Evolutionary conservation across 2,888 invertebrate species (phyloP).

Genomic region (Lagria hirta): DNA sequence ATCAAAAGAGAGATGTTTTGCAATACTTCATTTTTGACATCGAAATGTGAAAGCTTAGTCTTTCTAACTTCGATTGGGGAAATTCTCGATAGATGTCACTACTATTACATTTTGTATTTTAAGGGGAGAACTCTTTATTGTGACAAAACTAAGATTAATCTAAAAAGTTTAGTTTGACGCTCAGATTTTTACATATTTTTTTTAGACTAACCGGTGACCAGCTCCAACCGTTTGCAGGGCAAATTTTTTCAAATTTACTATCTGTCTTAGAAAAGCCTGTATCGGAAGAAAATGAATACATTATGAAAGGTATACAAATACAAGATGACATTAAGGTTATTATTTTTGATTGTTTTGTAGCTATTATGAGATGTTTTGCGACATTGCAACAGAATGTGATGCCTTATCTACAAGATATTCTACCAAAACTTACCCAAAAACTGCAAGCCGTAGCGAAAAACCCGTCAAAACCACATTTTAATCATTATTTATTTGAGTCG

Average conservation of each 20-base stretch:
- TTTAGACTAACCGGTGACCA: constrained; percentile 62
- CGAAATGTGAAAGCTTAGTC: no score
- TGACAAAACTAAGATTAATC: no score
- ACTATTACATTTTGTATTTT: no score
- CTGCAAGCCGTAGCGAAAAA: constrained; percentile 84
- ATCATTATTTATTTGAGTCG: constrained; percentile 97
- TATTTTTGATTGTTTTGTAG: constrained; percentile 46
- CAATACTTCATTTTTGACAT: no score
- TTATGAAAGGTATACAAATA: constrained; percentile 94
- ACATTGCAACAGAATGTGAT: constrained; percentile 79
- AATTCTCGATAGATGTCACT: no score
- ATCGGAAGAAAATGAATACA: constrained; percentile 93
- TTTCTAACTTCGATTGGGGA: no score
- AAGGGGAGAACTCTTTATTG: no score
- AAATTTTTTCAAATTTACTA: constrained; percentile 77
- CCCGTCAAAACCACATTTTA: constrained; percentile 95
- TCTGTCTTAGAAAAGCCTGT: constrained; percentile 69
- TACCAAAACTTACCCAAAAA: constrained; percentile 84
- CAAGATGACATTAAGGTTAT: no score
- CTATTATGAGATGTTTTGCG: constrained; percentile 86
- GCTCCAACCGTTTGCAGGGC: constrained; percentile 67
- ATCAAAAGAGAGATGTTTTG: no score
- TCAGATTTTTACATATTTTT: no score
- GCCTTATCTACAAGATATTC: constrained; percentile 75
- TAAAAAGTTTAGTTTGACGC: no score